Conservation (phyloP, 2,113 vertebrate species). For the Pontoporia blainvillei region DNA sequence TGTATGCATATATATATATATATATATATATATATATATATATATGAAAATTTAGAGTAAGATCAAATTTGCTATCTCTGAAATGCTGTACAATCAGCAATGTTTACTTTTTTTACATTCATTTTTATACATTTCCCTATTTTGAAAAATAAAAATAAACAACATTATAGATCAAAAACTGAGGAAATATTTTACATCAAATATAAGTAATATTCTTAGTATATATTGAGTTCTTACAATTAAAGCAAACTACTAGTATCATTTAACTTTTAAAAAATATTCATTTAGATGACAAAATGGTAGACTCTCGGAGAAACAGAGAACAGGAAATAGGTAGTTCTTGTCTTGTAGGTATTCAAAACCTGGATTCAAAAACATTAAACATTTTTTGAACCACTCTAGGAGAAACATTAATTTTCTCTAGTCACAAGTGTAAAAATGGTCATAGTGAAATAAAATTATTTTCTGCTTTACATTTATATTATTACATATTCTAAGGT, state of each 20-base stretch:
- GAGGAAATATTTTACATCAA: neutral
- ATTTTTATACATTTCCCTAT: neutral
- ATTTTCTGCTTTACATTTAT: neutral
- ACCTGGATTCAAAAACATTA: neutral
- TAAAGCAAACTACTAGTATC: neutral
- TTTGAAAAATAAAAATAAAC: neutral
- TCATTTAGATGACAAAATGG: neutral
- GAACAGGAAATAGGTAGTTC: neutral
- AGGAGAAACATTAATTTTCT: neutral
- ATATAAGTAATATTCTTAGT: neutral
- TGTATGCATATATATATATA: too few species aligned
- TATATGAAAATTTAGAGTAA: neutral
- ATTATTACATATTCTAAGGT: neutral
- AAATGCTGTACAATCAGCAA: neutral
- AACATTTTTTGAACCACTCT: neutral
- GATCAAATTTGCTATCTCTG: neutral
- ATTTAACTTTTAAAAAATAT: neutral
- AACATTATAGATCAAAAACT: neutral
- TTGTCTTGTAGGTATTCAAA: neutral
- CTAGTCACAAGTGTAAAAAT: neutral
- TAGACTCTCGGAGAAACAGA: neutral
- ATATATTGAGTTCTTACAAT: neutral
- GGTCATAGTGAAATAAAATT: neutral
- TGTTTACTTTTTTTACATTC: neutral
- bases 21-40: neutral